phyloP scores from a whole-genome alignment of 2,113 vertebrate genomes.

The Tauraco erythrolophus region DNA sequence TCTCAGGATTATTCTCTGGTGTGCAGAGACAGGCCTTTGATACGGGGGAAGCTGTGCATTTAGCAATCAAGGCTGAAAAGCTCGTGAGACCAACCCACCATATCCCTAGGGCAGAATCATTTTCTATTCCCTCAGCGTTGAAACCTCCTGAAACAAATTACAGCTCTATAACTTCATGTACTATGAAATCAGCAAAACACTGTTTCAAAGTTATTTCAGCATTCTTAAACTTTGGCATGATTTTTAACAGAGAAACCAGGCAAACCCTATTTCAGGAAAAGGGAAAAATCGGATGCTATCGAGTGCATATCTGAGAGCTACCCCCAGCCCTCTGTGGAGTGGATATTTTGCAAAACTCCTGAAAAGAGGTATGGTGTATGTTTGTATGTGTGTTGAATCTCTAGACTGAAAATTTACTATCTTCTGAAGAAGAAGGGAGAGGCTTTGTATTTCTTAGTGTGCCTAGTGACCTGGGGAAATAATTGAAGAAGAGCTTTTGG shows the following conservation, averaged over 20 bases:
- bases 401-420: background rate
- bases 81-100: background rate
- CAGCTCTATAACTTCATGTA: background rate
- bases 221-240: background rate
- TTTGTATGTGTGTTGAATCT: background rate
- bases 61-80: background rate
- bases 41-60: background rate
- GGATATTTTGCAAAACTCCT: constrained; percentile 73
- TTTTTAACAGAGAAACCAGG: constrained; percentile 66
- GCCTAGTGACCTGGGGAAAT: background rate
- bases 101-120: background rate
- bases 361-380: constrained; percentile 65
- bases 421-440: background rate
- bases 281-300: constrained; percentile 31
- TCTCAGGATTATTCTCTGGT: background rate
- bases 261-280: constrained; percentile 77
- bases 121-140: background rate
- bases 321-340: constrained; percentile 77
- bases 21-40: background rate
- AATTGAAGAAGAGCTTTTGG: background rate
- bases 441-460: background rate
- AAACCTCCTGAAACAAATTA: background rate
- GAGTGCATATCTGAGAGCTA: constrained; percentile 80
- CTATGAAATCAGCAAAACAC: background rate
- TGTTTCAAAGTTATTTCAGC: background rate